Evolutionary conservation across 2,888 invertebrate species (phyloP).

Genomic region (Zaprionus lineosus): DNA sequence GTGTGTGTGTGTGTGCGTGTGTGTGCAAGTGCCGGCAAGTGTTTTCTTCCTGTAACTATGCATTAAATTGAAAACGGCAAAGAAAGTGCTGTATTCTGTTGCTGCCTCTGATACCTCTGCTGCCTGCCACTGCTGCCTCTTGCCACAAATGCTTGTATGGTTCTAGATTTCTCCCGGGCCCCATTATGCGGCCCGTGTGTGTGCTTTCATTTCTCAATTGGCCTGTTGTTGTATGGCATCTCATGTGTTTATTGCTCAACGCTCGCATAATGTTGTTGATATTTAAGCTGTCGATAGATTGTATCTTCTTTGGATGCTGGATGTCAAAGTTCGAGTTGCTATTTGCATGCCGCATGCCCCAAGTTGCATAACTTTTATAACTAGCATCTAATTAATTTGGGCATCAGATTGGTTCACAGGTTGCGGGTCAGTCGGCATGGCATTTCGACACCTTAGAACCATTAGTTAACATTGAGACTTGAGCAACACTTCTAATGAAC

Average conservation of each 20-base stretch:
- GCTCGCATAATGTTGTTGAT: slow-evolving; percentile 56
- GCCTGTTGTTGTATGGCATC: slow-evolving; percentile 6
- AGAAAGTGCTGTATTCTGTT: slow-evolving; percentile 62
- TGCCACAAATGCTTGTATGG: slow-evolving; percentile 29
- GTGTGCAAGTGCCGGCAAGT: slow-evolving; percentile 21
- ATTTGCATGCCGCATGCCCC: slow-evolving; percentile 27
- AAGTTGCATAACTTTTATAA: slow-evolving; percentile 33
- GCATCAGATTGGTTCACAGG: slow-evolving; percentile 15
- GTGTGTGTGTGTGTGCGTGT: slow-evolving; percentile 1
- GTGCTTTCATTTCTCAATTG: slow-evolving; percentile 64
- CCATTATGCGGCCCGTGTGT: slow-evolving; percentile 52
- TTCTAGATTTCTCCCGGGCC: slow-evolving; percentile 72
- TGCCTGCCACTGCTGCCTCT: too few species aligned
- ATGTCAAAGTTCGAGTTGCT: slow-evolving; percentile 54
- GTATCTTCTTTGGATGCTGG: slow-evolving; percentile 13
- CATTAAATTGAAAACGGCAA: slow-evolving; percentile 69
- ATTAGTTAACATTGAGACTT: slow-evolving; percentile 41
- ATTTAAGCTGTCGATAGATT: slow-evolving; percentile 47
- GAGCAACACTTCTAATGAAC: slow-evolving; percentile 9
- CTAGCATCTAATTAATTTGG: slow-evolving; percentile 56
- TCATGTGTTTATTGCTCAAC: slow-evolving; percentile 44
- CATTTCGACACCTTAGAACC: slow-evolving; percentile 18
- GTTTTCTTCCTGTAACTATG: slow-evolving; percentile 67
- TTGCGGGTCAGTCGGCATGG: slow-evolving; percentile 22
- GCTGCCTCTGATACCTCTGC: slow-evolving; percentile 22